These are phyloP conservation scores for Archilochus colubris DNA, from an alignment of 2,113 vertebrate species.

Conservation along the genomic window DNA sequence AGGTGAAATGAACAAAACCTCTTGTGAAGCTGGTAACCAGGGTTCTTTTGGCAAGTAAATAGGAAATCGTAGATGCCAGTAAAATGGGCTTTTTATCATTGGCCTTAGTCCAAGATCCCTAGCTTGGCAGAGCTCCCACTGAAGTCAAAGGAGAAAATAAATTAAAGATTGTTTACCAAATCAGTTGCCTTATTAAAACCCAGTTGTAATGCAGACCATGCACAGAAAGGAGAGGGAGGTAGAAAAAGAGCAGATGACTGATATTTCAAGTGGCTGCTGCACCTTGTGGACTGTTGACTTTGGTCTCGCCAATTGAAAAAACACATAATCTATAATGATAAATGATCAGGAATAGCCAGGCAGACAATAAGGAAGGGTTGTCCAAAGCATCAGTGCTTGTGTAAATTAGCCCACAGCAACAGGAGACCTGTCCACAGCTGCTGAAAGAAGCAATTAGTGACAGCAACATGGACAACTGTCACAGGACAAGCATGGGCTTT, in stretches of 20 bases:
- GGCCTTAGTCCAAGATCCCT: background rate
- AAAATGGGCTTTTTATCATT: conserved; percentile 25
- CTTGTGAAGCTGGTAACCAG: conserved; percentile 14
- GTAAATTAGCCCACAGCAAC: conserved; percentile 63
- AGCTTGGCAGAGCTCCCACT: background rate
- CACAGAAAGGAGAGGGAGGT: background rate
- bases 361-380: conserved; percentile 27
- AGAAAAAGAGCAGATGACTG: conserved; percentile 15
- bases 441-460: conserved; percentile 72
- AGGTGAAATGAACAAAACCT: background rate
- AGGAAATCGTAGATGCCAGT: background rate
- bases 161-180: conserved; percentile 42
- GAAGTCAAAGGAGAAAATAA: conserved; percentile 49
- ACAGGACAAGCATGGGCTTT: background rate
- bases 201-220: background rate
- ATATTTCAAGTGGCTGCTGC: conserved; percentile 48
- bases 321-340: conserved; percentile 52
- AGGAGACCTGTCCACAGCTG: conserved; percentile 7
- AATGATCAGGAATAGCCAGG: conserved; percentile 54
- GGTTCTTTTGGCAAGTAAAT: background rate
- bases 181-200: conserved; percentile 22
- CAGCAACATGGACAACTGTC: conserved; percentile 45
- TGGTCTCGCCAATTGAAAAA: conserved; percentile 30
- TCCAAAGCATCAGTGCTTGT: conserved; percentile 64
- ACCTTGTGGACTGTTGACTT: conserved; percentile 18